phyloP scores from a whole-genome alignment of 2,888 invertebrate genomes.

The Tipula helvola region DNA sequence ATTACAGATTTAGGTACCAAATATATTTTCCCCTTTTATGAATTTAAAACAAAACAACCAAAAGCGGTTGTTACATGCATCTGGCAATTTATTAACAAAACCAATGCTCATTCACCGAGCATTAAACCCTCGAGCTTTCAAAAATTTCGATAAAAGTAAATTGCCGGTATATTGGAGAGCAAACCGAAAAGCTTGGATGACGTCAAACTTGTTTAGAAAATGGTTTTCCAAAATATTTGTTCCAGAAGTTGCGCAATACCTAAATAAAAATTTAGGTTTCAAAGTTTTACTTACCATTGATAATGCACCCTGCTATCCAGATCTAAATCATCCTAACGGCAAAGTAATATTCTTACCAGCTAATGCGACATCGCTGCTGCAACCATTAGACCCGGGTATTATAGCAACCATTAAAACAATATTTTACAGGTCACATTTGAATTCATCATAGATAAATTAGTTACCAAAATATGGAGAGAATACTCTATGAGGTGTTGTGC shows the following conservation, averaged over 20 bases:
- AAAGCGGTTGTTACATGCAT: no score
- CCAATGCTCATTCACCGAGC: not conserved
- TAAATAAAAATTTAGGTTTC: not conserved
- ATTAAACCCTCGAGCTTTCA: not conserved
- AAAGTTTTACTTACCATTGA: constrained; percentile 4
- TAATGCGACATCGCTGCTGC: not conserved
- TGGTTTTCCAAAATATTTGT: not conserved
- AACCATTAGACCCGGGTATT: not conserved
- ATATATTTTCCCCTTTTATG: no score
- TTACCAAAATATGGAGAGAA: no score
- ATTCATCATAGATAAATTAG: not conserved
- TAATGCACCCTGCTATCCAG: not conserved
- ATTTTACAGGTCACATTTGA: not conserved
- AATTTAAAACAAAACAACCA: no score
- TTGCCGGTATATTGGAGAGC: not conserved
- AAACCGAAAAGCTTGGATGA: not conserved
- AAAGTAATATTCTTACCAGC: not conserved
- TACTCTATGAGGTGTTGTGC: not conserved
- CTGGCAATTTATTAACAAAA: not conserved
- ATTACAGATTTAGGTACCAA: no score
- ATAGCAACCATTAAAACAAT: not conserved
- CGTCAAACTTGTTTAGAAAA: not conserved
- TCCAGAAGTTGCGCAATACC: not conserved
- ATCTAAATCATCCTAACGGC: not conserved
- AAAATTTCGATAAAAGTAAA: constrained; percentile 7